Evolutionary conservation across 1,140 invertebrate species (phyloP).

Genomic region (Samia ricini): DNA sequence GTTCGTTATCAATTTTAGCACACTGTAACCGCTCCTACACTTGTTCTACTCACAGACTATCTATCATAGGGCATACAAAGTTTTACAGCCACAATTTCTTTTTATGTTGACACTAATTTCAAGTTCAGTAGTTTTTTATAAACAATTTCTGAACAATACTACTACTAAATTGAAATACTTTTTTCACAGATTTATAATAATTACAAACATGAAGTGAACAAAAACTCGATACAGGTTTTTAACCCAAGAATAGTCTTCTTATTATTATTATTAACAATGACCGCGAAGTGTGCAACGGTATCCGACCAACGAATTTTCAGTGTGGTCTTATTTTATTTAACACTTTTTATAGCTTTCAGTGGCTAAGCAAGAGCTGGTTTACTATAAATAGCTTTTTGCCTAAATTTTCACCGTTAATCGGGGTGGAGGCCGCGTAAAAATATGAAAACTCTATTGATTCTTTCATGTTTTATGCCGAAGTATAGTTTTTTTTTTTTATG

Average conservation of each 20-base stretch:
- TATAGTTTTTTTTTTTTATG: neutral
- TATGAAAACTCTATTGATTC: neutral
- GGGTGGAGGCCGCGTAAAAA: neutral
- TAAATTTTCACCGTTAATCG: slow-evolving; percentile 5
- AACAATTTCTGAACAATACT: too few relatives aligned
- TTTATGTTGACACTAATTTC: too few relatives aligned
- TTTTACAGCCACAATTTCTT: slow-evolving; percentile 46
- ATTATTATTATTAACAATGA: slow-evolving; percentile 29
- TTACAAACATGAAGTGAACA: slow-evolving; percentile 3
- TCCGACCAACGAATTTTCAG: slow-evolving; percentile 22
- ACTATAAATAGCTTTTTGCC: slow-evolving; percentile 3
- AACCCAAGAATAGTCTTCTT: slow-evolving; percentile 15
- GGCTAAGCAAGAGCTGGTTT: slow-evolving; percentile 4
- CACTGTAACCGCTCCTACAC: slow-evolving; percentile 42
- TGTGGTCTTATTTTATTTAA: slow-evolving; percentile 17
- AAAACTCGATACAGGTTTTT: slow-evolving; percentile 16
- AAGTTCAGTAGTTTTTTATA: too few relatives aligned
- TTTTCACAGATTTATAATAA: neutral
- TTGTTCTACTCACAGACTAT: slow-evolving; percentile 56
- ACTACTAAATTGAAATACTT: too few relatives aligned
- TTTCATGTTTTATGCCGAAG: neutral
- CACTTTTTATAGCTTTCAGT: slow-evolving; percentile 21
- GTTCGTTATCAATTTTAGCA: slow-evolving; percentile 67
- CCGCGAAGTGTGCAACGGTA: slow-evolving; percentile 34
- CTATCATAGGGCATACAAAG: slow-evolving; percentile 54